Base-by-base conservation (phyloP, 2,113 vertebrate genomes). In the Stomatorhinus ivindoensis region DNA sequence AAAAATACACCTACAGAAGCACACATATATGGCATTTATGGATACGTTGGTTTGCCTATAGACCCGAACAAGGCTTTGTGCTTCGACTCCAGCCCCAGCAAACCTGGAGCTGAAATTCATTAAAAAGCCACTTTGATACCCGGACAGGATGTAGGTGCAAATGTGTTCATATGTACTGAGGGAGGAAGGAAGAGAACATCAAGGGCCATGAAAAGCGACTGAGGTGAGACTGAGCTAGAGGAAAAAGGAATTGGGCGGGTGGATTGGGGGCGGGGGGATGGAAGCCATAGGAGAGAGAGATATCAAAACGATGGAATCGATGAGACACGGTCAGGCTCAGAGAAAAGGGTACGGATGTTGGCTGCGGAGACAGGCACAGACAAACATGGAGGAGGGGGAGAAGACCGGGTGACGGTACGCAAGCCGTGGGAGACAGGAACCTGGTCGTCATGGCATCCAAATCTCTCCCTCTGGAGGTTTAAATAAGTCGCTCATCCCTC, bases 401-500 rank as follows among this genome's bases (percentile, higher is more conserved):
- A 42, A 42, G 85, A 39, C 48, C 4, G 10, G 85, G 50, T 9
- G 3, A n/a, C 0, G 24, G 46, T 31, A 76, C 47, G 27, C 13
- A 31, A 19, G 31, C 15, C 27, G 3, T 9, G 44, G 76, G 69
- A 88, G 17, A n/a, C 48, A 5, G 73, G n/a, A 51, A 83, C 73
- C 73, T 82, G 88, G 73, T 89, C 88, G 27, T 44, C 73, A 89
- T 80, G 76, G 73, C 50, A 83, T 83, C 88, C 48, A 82, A 44
- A 83, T 89, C 48, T 82, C 69, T 55, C 47, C 73, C 73, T 55
- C 50, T 39, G 19, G 48, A 87, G 50, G 47, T 53, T 86, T 86
- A 86, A 86, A 86, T 87, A 19, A 51, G 53, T 87, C 11, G 27
- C 48, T 21, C 31, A n/a, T 4, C 48, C 73, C 31, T 89, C 88